Evolutionary conservation across 2,113 vertebrate genomes (phyloP).

Genomic region (Scopus umbretta): DNA sequence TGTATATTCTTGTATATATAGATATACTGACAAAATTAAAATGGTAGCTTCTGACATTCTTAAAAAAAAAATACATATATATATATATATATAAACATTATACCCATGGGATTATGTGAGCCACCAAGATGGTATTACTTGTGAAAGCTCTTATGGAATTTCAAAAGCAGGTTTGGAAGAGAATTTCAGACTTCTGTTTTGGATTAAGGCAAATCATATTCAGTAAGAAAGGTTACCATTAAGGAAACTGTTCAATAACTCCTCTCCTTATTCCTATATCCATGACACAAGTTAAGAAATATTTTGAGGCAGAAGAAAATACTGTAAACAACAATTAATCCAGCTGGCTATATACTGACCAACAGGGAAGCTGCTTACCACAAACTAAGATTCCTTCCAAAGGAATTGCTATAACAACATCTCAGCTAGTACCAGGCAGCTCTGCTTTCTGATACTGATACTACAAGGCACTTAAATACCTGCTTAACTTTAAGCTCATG

Average conservation of each 20-base stretch:
- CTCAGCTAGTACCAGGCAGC: neutral
- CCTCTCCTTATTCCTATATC: neutral
- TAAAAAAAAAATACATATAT: neutral
- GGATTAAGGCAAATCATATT: neutral
- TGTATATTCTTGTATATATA: rapidly evolving
- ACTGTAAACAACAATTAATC: neutral
- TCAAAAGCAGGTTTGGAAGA: neutral
- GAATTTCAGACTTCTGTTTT: neutral
- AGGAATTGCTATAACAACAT: neutral
- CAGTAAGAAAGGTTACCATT: neutral
- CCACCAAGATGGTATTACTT: neutral
- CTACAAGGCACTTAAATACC: neutral
- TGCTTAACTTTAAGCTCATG: neutral
- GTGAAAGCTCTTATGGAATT: neutral
- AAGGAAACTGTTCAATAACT: neutral
- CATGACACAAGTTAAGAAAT: neutral
- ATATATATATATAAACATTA: too few relatives aligned
- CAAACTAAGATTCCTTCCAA: neutral
- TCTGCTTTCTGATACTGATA: neutral
- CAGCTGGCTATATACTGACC: neutral
- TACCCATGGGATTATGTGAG: neutral
- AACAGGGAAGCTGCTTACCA: neutral
- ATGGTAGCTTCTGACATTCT: neutral
- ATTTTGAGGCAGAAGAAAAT: neutral
- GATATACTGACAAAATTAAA: neutral